These are phyloP conservation scores for Sarcophaga carnaria DNA, from an alignment of 2,888 invertebrate genomes.

Conservation along the genomic window DNA sequence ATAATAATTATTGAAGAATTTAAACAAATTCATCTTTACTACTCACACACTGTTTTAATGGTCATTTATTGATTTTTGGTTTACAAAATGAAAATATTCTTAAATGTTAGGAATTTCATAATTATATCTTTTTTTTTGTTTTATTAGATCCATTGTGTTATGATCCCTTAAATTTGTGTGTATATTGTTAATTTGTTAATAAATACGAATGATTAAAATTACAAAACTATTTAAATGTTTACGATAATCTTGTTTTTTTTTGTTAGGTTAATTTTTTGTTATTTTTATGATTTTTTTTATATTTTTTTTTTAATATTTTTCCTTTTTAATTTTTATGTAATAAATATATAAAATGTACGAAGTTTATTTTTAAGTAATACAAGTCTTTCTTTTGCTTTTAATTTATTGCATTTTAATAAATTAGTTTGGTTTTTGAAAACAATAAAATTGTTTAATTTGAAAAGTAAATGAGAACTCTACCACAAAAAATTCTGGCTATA, in stretches of 20 bases:
- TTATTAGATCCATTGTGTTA: not conserved
- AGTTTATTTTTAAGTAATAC: conserved; percentile 76
- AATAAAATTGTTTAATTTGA: not conserved
- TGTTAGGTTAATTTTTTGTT: conserved; percentile 42
- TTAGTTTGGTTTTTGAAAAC: conserved; percentile 25
- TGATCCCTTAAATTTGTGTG: not conserved
- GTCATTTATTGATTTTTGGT: conserved; percentile 6
- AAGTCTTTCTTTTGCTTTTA: conserved; percentile 81
- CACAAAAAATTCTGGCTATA: not conserved
- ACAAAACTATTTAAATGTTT: conserved; percentile 32
- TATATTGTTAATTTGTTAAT: conserved; percentile 16
- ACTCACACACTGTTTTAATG: not conserved
- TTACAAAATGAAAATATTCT: not conserved
- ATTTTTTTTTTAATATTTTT: conserved; percentile 62
- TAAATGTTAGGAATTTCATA: not conserved
- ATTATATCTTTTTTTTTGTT: not conserved
- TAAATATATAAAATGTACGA: conserved; percentile 74
- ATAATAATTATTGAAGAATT: not conserved
- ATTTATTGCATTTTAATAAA: conserved; percentile 67
- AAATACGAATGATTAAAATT: conserved; percentile 40
- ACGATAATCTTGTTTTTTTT: conserved; percentile 3
- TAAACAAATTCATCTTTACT: conserved; percentile 1
- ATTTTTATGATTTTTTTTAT: conserved; percentile 49
- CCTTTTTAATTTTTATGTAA: conserved; percentile 67
- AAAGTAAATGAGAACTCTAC: not conserved